Conservation (phyloP, 2,113 vertebrate species). For the Lepus americanus region DNA sequence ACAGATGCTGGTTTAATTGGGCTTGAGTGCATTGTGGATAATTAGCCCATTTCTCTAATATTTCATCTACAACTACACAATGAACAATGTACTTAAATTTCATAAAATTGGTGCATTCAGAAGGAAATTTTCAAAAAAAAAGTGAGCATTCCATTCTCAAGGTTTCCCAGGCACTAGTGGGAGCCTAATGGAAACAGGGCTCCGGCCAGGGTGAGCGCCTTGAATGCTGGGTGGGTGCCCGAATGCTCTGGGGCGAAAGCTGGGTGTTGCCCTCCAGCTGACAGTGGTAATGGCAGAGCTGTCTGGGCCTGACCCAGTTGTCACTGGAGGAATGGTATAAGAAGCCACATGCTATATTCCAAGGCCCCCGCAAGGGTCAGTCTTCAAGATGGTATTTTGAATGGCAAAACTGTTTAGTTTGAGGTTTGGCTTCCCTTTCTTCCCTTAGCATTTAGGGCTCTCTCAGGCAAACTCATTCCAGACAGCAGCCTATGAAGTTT, state of each 20-base stretch:
- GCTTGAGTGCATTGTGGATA: slow-evolving; percentile 88
- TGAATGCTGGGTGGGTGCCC: neutral
- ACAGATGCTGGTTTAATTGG: slow-evolving; percentile 91
- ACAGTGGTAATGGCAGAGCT: neutral
- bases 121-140: slow-evolving; percentile 74
- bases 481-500: slow-evolving; percentile 8
- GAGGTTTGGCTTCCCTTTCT: neutral
- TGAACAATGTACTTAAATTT: slow-evolving; percentile 88
- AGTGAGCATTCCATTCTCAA: slow-evolving; percentile 77
- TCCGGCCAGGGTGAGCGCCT: neutral
- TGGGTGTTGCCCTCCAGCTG: neutral
- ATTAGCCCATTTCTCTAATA: slow-evolving; percentile 91
- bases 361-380: slow-evolving; percentile 7
- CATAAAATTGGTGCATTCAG: slow-evolving; percentile 83
- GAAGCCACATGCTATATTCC: neutral
- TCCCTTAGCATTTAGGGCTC: neutral
- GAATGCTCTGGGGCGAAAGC: neutral
- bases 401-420: slow-evolving; percentile 9
- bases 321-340: accelerated
- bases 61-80: slow-evolving; percentile 90
- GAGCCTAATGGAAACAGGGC: neutral
- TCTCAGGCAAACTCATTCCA: slow-evolving; percentile 29
- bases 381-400: slow-evolving; percentile 37
- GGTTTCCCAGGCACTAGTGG: slow-evolving; percentile 71
- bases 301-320: neutral